A percentile compares a stretch with the other conserved stretches of the same genome.
phyloP scores from a whole-genome alignment of 2,797 vertebrate genomes.

The Pygocentrus nattereri region DNA sequence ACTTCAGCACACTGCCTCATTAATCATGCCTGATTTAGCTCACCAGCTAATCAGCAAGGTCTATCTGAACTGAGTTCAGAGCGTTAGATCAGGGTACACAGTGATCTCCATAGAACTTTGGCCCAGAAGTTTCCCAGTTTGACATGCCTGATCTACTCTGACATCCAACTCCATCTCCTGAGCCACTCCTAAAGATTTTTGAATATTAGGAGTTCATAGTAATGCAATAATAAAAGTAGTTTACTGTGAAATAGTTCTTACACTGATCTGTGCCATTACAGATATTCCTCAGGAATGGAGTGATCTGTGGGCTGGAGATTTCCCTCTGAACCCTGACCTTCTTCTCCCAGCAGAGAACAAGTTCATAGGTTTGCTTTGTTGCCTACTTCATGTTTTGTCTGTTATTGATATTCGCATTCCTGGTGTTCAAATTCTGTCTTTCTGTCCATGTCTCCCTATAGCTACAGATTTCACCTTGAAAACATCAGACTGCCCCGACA shows the following conservation, averaged over 20 bases:
- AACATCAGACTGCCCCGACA: slow-evolving; percentile 84
- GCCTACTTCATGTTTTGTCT: neutral
- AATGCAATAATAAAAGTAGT: neutral
- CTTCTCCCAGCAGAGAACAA: slow-evolving; percentile 92
- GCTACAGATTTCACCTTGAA: slow-evolving; percentile 92
- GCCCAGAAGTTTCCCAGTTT: too few species aligned
- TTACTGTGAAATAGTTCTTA: neutral
- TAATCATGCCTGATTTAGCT: too few species aligned
- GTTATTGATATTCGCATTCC: neutral
- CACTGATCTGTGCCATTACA: slow-evolving; percentile 61
- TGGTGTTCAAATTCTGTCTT: neutral
- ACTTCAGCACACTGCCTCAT: too few species aligned
- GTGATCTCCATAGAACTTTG: too few species aligned
- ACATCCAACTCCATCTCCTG: neutral
- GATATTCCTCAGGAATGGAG: slow-evolving; percentile 86
- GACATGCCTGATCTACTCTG: too few species aligned
- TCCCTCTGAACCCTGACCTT: slow-evolving; percentile 85
- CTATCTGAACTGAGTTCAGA: too few species aligned
- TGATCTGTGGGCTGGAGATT: slow-evolving; percentile 85
- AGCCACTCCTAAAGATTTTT: neutral
- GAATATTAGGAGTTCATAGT: neutral
- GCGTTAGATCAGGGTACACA: too few species aligned
- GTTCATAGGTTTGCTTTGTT: slow-evolving; percentile 86
- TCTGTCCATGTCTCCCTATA: slow-evolving; percentile 60
- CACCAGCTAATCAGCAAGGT: too few species aligned